phyloP scores from a whole-genome alignment of 2,797 vertebrate genomes.

The Sciurus carolinensis region DNA sequence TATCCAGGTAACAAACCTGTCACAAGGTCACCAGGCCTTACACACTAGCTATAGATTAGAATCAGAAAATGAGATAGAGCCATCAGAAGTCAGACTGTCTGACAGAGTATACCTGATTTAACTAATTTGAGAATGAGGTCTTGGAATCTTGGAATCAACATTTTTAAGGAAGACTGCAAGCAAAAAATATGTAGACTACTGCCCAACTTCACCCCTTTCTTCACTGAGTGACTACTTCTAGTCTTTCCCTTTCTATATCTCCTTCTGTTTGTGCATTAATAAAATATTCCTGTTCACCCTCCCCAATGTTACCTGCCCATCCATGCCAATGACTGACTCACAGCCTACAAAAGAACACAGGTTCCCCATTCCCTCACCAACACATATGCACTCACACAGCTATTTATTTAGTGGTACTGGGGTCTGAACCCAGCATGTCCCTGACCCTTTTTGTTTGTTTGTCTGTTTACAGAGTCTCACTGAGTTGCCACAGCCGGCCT shows the following conservation, averaged over 20 bases:
- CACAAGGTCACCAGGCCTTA: not conserved
- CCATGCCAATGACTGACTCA: not conserved
- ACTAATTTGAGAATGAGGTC: not conserved
- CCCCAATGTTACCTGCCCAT: not conserved
- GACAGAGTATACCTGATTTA: not conserved
- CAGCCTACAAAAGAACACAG: not conserved
- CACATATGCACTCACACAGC: not conserved
- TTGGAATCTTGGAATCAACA: not conserved
- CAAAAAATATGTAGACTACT: not conserved
- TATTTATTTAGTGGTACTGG: too few relatives aligned
- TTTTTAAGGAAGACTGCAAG: not conserved
- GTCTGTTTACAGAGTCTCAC: not conserved
- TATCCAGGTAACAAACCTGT: not conserved
- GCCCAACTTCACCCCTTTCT: not conserved
- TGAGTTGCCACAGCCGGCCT: not conserved
- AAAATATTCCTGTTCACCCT: not conserved
- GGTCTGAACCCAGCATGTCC: too few relatives aligned
- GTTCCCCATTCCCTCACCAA: not conserved
- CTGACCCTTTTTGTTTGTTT: not conserved
- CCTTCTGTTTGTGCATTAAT: not conserved
- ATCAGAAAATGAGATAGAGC: not conserved
- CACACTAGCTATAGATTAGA: not conserved
- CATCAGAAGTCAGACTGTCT: not conserved
- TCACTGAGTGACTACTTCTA: not conserved
- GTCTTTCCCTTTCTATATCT: not conserved